phyloP scores from a whole-genome alignment of 2,888 invertebrate species.

The Abrostola triplasia region DNA sequence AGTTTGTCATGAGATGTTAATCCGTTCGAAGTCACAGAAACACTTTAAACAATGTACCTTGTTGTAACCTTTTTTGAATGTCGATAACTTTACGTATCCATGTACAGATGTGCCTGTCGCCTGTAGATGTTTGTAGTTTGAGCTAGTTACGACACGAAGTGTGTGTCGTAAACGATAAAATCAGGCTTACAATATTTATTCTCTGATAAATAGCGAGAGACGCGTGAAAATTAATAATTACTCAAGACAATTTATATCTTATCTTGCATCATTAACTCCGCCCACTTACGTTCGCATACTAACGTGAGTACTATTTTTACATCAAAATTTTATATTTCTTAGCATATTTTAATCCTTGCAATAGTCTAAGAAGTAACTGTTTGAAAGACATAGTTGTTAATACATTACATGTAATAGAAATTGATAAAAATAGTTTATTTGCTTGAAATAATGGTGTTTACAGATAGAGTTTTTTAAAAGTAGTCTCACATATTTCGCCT shows the following conservation, averaged over 20 bases:
- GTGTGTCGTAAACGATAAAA: slow-evolving; percentile 73
- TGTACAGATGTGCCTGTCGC: slow-evolving; percentile 57
- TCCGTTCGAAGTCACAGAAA: slow-evolving; percentile 69
- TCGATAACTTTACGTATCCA: slow-evolving; percentile 55
- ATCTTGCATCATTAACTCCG: slow-evolving; percentile 78
- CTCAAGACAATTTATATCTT: slow-evolving; percentile 78
- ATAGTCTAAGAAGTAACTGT: slow-evolving; percentile 13
- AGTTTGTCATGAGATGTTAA: slow-evolving; percentile 69
- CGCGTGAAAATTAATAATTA: slow-evolving; percentile 85
- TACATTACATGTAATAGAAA: slow-evolving; percentile 40
- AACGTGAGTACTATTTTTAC: slow-evolving; percentile 28
- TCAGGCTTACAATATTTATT: slow-evolving; percentile 81
- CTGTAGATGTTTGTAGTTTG: slow-evolving; percentile 50
- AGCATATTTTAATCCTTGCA: slow-evolving; percentile 15
- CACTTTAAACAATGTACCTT: slow-evolving; percentile 65
- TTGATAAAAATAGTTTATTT: too few relatives aligned
- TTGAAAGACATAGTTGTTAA: slow-evolving; percentile 48
- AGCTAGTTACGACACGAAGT: slow-evolving; percentile 71
- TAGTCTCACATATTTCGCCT: too few relatives aligned
- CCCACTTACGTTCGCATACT: slow-evolving; percentile 64
- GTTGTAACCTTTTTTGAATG: slow-evolving; percentile 57
- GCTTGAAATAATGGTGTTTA: too few relatives aligned
- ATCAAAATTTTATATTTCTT: slow-evolving; percentile 9
- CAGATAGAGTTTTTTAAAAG: too few relatives aligned
- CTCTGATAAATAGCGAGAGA: slow-evolving; percentile 78